Evolutionary conservation across 30 jellyfish, hydroid and myxozoan genomes (phyloP).

Genomic region (Catostylus mosaicus): DNA sequence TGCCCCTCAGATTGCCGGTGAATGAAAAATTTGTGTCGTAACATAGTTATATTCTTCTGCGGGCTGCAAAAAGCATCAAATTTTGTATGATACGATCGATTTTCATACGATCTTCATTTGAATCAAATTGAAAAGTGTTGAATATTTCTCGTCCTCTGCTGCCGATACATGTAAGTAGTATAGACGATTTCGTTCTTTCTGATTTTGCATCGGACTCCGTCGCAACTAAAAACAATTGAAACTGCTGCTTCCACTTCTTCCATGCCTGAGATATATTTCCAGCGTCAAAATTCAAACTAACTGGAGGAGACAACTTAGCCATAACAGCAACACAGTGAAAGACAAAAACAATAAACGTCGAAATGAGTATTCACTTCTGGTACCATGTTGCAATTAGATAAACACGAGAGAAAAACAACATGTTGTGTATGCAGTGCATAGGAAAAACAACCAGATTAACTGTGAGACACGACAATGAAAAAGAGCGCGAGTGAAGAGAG

Average conservation of each 20-base stretch:
- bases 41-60: slow-evolving; percentile 43
- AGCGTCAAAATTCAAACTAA: not conserved
- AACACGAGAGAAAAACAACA: not conserved
- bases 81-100: slow-evolving; percentile 49
- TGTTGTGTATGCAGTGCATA: too few species aligned
- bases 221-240: not conserved
- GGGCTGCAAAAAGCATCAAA: slow-evolving; percentile 30
- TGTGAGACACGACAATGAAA: too few species aligned
- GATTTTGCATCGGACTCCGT: not conserved
- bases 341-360: not conserved
- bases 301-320: not conserved
- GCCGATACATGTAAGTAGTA: not conserved
- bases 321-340: not conserved
- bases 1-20: slow-evolving; percentile 50
- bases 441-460: too few species aligned
- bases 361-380: not conserved
- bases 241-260: not conserved
- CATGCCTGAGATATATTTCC: not conserved
- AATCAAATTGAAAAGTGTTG: not conserved
- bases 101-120: slow-evolving; percentile 40
- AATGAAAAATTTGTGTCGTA: slow-evolving; percentile 39
- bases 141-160: not conserved
- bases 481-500: too few species aligned
- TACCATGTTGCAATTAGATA: not conserved
- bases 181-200: not conserved